Evolutionary conservation across 2,888 invertebrate genomes (phyloP), one percentile per base, ranked within the genome.

Genomic region (Ochropacha duplaris): DNA sequence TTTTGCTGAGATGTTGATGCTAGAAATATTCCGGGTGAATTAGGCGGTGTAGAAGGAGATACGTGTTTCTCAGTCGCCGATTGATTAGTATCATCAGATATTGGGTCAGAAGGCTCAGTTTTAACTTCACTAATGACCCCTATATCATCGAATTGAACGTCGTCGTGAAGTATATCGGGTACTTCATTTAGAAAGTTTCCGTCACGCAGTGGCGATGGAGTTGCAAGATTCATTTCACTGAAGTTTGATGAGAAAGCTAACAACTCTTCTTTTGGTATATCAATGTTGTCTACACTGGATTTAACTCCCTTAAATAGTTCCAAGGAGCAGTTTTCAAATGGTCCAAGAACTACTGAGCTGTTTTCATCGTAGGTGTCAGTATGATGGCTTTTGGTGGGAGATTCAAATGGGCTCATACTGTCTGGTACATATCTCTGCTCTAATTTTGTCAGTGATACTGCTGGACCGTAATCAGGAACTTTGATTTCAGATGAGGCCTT

Each of bases 281-380:
- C 92, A 0, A 83, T 78, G 36, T 87, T 73, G 49, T 93, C 90
- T 0, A 69, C 12, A 14, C 52, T 71, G 0, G 94, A 87, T 78
- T 94, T 94, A 0, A 89, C 71, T 1, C 90, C 92, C 69, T 91
- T 93, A 71, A 89, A 93, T 36, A 90, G 79, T 59, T 94, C 94
- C 39, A 93, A 76, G 0, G 93, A 87, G 68, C 92, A 94, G 68
- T 94, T 94, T 65, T 94, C 94, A 66, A 94, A 94, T 0, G 94
- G 93, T 1, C 94, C 94, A 44, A 94, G 69, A 12, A 94, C 94
- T 5, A 94, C 94, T n/a, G 92, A 92, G 58, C 92, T 91, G 72
- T 93, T 89, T 72, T 91, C 91, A 52, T 92, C 89, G 62, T 87
- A 91, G 0, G 92, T 92, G 54, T 92, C 92, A 6, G 84, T 93